These are phyloP conservation scores for Graphium colonna DNA, from an alignment of 2,888 invertebrate species.

Conservation along the genomic window DNA sequence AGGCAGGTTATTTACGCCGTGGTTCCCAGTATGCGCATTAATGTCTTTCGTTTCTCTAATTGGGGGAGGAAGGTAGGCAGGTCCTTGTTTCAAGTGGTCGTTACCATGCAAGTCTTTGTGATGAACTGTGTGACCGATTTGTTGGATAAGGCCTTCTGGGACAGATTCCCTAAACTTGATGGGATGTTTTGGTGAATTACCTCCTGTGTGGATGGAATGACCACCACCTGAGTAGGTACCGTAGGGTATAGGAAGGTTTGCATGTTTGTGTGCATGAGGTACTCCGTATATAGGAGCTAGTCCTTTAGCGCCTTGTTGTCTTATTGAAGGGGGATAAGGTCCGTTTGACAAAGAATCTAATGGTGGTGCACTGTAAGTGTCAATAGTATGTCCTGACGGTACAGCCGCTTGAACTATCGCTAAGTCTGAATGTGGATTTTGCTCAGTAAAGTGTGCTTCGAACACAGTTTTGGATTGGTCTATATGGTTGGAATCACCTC, in stretches of 20 bases:
- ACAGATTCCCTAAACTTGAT: constrained; percentile 87
- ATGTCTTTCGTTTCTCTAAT: constrained; percentile 79
- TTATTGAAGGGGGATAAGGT: constrained; percentile 52
- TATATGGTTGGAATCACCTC: constrained; percentile 69
- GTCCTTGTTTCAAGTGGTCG: constrained; percentile 71
- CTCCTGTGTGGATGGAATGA: constrained; percentile 59
- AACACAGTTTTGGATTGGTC: constrained; percentile 73
- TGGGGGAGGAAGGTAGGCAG: constrained; percentile 83
- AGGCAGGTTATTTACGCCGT: constrained; percentile 28
- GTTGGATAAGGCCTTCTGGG: constrained; percentile 84
- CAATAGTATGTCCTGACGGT: constrained; percentile 42
- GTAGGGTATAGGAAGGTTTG: constrained; percentile 63
- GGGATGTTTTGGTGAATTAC: constrained; percentile 78
- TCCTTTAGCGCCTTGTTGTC: constrained; percentile 69
- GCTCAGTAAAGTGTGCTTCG: constrained; percentile 74
- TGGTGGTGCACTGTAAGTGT: constrained; percentile 65
- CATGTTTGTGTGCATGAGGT: constrained; percentile 51
- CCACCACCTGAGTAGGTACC: constrained; percentile 68
- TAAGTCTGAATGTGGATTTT: constrained; percentile 44
- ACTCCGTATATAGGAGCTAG: constrained; percentile 82
- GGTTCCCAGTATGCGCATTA: constrained; percentile 46
- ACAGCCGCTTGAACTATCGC: constrained; percentile 40
- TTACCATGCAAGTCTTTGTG: constrained; percentile 81
- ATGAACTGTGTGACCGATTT: constrained; percentile 82
- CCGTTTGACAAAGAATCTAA: constrained; percentile 64